Evolutionary conservation across 2,797 vertebrate species (phyloP).

Genomic region (Darevskia mixta): DNA sequence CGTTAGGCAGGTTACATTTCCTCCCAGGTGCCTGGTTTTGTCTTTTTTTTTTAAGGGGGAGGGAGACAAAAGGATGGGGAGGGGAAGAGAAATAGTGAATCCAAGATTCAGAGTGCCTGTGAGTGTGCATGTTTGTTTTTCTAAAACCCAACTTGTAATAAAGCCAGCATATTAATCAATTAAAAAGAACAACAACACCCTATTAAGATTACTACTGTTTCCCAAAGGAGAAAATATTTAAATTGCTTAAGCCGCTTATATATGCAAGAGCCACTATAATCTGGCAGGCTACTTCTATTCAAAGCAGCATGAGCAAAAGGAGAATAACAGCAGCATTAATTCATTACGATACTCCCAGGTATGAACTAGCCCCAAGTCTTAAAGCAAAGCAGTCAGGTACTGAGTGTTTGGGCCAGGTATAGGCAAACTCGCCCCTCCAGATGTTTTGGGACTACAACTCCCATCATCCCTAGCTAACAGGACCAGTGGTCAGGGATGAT

Average conservation of each 20-base stretch:
- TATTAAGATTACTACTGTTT: conserved; percentile 45
- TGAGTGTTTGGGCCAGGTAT: neutral
- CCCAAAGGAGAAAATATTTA: conserved; percentile 19
- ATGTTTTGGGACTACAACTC: too few species aligned
- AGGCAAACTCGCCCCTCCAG: too few species aligned
- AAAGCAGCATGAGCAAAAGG: neutral
- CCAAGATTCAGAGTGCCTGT: neutral
- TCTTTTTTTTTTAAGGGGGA: neutral
- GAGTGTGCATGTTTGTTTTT: neutral
- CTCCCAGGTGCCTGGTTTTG: neutral
- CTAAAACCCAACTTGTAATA: conserved; percentile 14
- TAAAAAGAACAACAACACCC: conserved; percentile 37
- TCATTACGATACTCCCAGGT: neutral
- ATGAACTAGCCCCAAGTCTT: neutral
- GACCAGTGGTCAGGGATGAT: too few species aligned
- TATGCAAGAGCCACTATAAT: neutral
- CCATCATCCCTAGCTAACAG: too few species aligned
- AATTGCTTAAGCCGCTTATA: conserved; percentile 28
- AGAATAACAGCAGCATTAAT: neutral
- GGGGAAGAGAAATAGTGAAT: neutral
- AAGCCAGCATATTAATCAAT: conserved; percentile 45
- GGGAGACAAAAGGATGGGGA: too few species aligned
- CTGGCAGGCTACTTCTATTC: conserved; percentile 8
- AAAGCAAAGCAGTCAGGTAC: neutral
- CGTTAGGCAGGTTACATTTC: neutral